These are phyloP conservation scores for Tragulus kanchil DNA, from an alignment of 2,113 vertebrate species.

Conservation along the genomic window DNA sequence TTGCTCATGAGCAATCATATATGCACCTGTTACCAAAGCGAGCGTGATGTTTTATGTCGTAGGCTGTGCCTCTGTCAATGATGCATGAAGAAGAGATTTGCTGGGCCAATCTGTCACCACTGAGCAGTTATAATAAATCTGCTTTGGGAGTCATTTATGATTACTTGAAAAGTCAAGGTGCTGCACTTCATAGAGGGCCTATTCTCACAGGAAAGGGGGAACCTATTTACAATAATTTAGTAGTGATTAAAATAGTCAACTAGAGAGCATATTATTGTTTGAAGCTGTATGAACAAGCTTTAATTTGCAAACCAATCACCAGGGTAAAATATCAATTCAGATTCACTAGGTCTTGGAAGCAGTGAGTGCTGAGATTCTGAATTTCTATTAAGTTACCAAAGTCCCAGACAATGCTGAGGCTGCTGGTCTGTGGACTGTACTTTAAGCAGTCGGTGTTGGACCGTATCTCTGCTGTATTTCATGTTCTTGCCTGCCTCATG, in stretches of 20 bases:
- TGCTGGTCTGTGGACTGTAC: neutral
- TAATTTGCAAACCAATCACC: neutral
- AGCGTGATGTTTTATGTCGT: fast-evolving
- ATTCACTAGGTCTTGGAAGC: neutral
- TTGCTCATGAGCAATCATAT: neutral
- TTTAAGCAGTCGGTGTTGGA: neutral
- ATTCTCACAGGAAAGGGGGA: neutral
- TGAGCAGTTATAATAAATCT: neutral
- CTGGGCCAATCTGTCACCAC: neutral
- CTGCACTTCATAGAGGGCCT: neutral
- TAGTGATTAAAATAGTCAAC: neutral
- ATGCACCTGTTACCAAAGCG: conserved; percentile 1
- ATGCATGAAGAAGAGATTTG: neutral
- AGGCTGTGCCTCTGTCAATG: neutral
- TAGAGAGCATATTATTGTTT: neutral
- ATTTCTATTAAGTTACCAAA: neutral
- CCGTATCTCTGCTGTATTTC: neutral
- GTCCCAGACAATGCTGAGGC: neutral
- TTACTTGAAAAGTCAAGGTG: neutral
- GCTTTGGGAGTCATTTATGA: neutral
- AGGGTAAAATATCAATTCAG: neutral
- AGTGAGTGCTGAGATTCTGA: neutral
- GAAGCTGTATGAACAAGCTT: neutral
- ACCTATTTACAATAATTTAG: neutral
- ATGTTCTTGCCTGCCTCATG: neutral